Evolutionary conservation across 2,888 invertebrate species (phyloP).

Genomic region (Priapulus caudatus): DNA sequence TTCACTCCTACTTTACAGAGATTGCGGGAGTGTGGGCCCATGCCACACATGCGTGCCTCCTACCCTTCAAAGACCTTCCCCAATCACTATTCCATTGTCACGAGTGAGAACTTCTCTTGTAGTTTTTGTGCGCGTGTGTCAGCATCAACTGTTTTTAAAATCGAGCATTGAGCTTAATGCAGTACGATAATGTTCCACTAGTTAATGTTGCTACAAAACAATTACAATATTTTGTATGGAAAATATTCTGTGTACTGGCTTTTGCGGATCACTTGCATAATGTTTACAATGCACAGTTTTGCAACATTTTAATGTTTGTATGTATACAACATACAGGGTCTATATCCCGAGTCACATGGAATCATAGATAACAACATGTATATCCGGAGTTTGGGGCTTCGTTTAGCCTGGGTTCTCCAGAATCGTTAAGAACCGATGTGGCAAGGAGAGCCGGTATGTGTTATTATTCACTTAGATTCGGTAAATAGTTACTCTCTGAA

Average conservation of each 20-base stretch:
- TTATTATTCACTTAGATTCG: not conserved
- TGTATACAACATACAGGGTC: conserved; percentile 26
- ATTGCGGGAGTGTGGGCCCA: conserved; percentile 13
- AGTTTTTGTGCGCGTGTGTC: too few relatives aligned
- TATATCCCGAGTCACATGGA: conserved; percentile 39
- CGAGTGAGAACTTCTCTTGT: not conserved
- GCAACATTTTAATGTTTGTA: conserved; percentile 1
- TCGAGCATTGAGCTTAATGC: too few relatives aligned
- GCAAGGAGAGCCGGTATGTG: conserved; percentile 25
- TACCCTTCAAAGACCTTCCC: conserved; percentile 32
- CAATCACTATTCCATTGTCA: conserved; percentile 32
- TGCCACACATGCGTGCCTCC: conserved; percentile 24
- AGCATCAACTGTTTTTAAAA: too few relatives aligned
- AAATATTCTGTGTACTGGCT: too few relatives aligned
- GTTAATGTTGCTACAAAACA: too few relatives aligned
- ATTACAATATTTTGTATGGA: too few relatives aligned
- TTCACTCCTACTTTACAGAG: conserved; percentile 8
- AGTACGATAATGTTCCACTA: too few relatives aligned
- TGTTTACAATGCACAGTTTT: too few relatives aligned
- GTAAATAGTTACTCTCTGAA: not conserved
- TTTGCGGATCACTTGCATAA: too few relatives aligned
- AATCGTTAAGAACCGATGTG: conserved; percentile 20
- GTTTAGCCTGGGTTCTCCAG: not conserved
- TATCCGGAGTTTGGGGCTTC: conserved; percentile 5
- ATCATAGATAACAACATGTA: conserved; percentile 37